Evolutionary conservation across 2,888 invertebrate genomes (phyloP), one percentile per base, ranked within the genome.

Genomic region (Drosophila seclusa): DNA sequence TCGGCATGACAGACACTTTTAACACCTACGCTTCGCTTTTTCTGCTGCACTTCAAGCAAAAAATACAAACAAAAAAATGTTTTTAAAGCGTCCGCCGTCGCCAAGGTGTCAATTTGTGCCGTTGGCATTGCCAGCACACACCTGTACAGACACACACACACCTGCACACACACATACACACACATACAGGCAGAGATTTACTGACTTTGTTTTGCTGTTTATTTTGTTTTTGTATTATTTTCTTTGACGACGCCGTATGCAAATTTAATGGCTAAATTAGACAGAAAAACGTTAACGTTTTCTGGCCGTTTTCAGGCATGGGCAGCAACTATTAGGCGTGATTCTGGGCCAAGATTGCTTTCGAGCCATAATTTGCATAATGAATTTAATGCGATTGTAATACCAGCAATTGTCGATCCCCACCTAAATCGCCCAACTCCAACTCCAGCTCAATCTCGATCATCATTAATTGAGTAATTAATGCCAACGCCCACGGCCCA

Each of bases 261-360:
- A 83, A 90, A 88, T 90, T 88, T 90, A 89, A 88, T 90, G 87
- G 83, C 90, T 90, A 88, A 87, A 90, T 90, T 88, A 88, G 83
- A 87, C 70, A 73, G 80, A 40, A 52, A 75, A 75, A 62, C 70
- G 61, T 60, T 55, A 42, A 79, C 53, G 79, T 75, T 78, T 69
- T 48, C 13, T 36, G 57, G 40, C 59, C 48, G 74, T 61, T 58
- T 73, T 63, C 38, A 52, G 60, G 55, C 40, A 42, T 68, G 76
- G 63, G 68, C 74, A 73, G 34, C 69, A 75, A 48, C 70, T 80
- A 82, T 79, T 82, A 74, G 83, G 62, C 76, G 75, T 72, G 83
- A 82, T 82, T 82, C 85, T 75, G 74, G 74, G 53, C 52, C 68
- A 31, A 77, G 85, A 84, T 80, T 76, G 80, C 80, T 61, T 68